Base-by-base conservation (phyloP, 2,888 invertebrate species). In the Polydrusus pterygomalis region DNA sequence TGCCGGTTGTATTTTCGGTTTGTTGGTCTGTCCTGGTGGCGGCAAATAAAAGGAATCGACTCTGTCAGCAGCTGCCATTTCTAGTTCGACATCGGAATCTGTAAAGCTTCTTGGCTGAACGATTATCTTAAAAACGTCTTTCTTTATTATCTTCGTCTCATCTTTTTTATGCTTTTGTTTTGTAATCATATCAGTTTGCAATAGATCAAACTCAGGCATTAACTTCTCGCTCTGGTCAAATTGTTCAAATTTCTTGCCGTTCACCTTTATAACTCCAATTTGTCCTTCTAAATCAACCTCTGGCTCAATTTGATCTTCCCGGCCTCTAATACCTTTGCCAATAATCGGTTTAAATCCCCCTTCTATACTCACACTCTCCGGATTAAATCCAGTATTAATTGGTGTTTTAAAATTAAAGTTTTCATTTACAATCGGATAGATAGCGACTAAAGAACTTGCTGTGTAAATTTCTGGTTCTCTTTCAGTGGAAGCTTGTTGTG, bases 341-440 rank as follows among this genome's bases (percentile, higher is more conserved):
- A 93, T 90, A 20, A 96, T 95, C 0, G 96, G 96, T 79, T 93
- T 94, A 83, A 96, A 96, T 0, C 96, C 96, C 73, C 94, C 92
- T 87, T 96, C 96, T 13, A 96, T 92, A 0, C 95, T 93, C 6
- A 96, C 92, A 0, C 94, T 93, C 80, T 92, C 92, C 0, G 95
- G 95, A 84, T 94, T 92, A 81, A 96, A 96, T 0, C 95, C 95
- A 1, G 93, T 93, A 80, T 94, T 94, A 0, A 92, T 87, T 0
- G 94, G 94, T 1, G 92, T 91, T 65, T 86, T 72, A 62, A 79
- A 51, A 38, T 64, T 45, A 40, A 71, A 58, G 62, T 69, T 71
- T 40, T 60, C 40, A 18, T 17, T 20, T 10, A 67, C n/a, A 11
- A 18, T 18, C 1, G 68, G 45, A 34, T 20, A 40, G 13, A 75